These are phyloP conservation scores for Microcebus lehilahytsara DNA, from an alignment of 2,113 vertebrate species.

Conservation along the genomic window DNA sequence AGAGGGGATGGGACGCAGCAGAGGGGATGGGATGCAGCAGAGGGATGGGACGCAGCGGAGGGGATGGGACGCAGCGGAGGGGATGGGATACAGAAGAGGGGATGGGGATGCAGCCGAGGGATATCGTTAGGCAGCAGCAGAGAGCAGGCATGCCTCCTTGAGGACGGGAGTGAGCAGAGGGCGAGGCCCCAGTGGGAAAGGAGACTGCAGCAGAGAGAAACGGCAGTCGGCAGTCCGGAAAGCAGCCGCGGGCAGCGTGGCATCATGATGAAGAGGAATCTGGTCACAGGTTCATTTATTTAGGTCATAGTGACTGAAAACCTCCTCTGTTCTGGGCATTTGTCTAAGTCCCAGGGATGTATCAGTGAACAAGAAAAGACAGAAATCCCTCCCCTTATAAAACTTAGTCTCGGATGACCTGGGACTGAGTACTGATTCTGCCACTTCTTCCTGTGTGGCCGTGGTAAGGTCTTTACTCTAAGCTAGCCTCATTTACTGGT, in stretches of 20 bases:
- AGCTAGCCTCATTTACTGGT: not conserved
- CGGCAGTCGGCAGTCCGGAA: not conserved
- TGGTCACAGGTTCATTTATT: not conserved
- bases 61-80: too few relatives aligned
- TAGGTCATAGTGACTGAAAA: not conserved
- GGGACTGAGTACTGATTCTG: not conserved
- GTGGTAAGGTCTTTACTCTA: not conserved
- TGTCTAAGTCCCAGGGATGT: not conserved
- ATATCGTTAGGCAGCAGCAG: not conserved
- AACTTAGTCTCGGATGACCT: not conserved
- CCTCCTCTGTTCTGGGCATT: not conserved
- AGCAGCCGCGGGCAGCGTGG: not conserved
- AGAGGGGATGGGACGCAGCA: too few relatives aligned
- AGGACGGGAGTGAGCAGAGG: too few relatives aligned
- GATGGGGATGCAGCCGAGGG: not conserved
- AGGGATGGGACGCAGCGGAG: not conserved
- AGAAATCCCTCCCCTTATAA: not conserved
- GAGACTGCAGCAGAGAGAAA: not conserved
- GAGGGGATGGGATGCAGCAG: not conserved
- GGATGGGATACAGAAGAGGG: too few relatives aligned
- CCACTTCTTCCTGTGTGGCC: not conserved
- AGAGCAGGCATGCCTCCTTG: too few relatives aligned
- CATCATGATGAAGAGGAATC: not conserved
- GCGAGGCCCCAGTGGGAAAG: not conserved
- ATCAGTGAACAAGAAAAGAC: not conserved